A percentile compares a stretch with the other conserved stretches of the same genome.
phyloP scores from a whole-genome alignment of 2,888 invertebrate species.

The Andricus curvator region DNA sequence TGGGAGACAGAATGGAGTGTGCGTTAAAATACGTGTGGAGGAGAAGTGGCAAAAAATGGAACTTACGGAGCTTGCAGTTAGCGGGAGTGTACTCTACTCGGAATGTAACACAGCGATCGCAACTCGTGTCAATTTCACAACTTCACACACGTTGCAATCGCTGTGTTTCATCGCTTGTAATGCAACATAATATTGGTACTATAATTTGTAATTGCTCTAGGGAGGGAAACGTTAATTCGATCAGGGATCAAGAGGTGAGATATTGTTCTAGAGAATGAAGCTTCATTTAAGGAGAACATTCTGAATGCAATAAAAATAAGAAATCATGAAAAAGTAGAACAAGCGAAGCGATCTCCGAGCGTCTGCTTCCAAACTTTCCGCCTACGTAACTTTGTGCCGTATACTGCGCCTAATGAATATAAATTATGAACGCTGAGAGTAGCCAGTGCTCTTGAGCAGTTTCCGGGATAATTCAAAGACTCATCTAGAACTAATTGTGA shows the following conservation, averaged over 20 bases:
- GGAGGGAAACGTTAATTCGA: too few species aligned
- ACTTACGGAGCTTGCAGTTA: too few species aligned
- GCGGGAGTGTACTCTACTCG: too few species aligned
- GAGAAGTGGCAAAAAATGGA: too few species aligned
- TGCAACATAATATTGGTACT: too few species aligned
- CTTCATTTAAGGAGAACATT: neutral
- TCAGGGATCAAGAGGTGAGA: neutral
- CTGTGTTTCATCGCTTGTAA: too few species aligned
- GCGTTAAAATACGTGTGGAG: too few species aligned
- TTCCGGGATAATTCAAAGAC: neutral
- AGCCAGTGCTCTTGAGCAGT: conserved; percentile 1
- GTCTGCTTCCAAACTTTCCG: conserved; percentile 1
- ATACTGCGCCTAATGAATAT: neutral
- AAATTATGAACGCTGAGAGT: neutral
- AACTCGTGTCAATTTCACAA: too few species aligned
- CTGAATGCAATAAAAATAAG: neutral
- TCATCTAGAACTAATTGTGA: neutral
- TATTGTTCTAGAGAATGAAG: neutral
- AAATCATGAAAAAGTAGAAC: neutral
- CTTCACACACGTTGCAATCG: too few species aligned
- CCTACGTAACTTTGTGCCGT: conserved; percentile 5
- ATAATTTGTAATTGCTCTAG: too few species aligned
- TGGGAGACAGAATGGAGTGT: too few species aligned
- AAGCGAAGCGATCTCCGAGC: neutral
- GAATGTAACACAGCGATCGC: too few species aligned